Percentiles rank a stretch among this genome's conserved stretches.
Conservation (phyloP, 2,113 vertebrate genomes). For the Larimichthys crocea region DNA sequence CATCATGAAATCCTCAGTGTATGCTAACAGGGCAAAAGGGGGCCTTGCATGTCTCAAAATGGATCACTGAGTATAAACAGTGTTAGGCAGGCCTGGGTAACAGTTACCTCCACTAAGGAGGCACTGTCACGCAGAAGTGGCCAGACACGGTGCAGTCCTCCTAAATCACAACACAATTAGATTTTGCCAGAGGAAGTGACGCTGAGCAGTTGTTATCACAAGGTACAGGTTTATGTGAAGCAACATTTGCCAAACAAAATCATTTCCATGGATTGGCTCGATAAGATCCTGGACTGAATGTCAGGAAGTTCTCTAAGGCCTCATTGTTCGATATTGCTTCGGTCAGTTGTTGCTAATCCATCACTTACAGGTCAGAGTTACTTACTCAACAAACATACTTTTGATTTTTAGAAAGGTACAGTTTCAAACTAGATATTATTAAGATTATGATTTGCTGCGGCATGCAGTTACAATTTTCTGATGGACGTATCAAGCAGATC, state of each 20-base stretch:
- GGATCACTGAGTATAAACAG: constrained; percentile 83
- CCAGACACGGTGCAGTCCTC: constrained; percentile 65
- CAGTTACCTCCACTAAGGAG: constrained; percentile 78
- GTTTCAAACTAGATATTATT: background rate
- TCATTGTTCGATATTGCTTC: background rate
- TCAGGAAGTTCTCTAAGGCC: constrained; percentile 17
- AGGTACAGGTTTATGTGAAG: constrained; percentile 41
- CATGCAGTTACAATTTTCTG: background rate
- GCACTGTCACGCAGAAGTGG: constrained; percentile 81
- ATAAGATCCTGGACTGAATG: constrained; percentile 41
- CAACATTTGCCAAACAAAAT: constrained; percentile 43
- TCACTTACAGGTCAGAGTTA: constrained; percentile 2
- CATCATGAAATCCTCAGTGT: constrained; percentile 81
- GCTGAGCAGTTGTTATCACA: constrained; percentile 41
- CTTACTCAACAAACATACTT: constrained; percentile 21
- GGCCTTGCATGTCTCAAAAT: constrained; percentile 81
- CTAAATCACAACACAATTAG: constrained; percentile 62
- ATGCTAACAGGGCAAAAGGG: constrained; percentile 66
- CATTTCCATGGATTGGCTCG: constrained; percentile 5
- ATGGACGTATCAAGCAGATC: constrained; percentile 13
- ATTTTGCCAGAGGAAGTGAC: constrained; percentile 66
- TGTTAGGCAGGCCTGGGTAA: constrained; percentile 79
- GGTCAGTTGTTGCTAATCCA: constrained; percentile 6
- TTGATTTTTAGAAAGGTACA: background rate
- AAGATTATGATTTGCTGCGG: background rate